Evolutionary conservation across 2,888 invertebrate species (phyloP), one percentile per base, ranked within the genome.

Genomic region (Plebejus anna): DNA sequence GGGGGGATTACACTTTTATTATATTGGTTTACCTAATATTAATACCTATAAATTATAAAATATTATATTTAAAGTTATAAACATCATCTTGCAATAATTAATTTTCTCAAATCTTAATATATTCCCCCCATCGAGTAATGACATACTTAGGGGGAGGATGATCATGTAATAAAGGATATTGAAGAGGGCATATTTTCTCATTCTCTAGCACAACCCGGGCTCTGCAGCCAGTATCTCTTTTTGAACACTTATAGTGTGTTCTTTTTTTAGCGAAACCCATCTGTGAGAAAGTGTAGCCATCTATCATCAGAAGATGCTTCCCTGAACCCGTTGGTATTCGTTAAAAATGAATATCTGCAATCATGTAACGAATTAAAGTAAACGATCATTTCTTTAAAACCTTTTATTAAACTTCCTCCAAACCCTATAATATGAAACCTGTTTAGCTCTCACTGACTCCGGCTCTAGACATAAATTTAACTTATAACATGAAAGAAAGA

Each of bases 261-360:
- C 79, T 75, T 36, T 61, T 28, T 61, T 4, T 28, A 9, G 61
- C 9, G 28, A 11, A 9, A 9, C 80, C 80, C 76, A 81, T 81
- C 76, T 82, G 82, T 28, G 81, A 81, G 75, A 82, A 86, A 2
- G 84, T 83, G 47, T 81, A 84, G 4, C 80, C 79, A 36, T 82
- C 81, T 57, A 84, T 77, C 81, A 85, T 79, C 22, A 85, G 71
- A 36, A 84, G 76, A 51, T 77, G 77, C 61, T 78, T 77, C 4
- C 83, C 82, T 1, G 77, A 75, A 1, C 77, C 78, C 28, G 80
- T 80, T 28, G 81, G 80, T 75, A 78, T 79, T 77, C 75, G 76
- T 36, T 59, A 72, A 36, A 77, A 79, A 75, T 55, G n/a, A 7
- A 59, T n/a, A 59, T 59, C 57, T 59, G 57, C 57, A 59, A 59